Conservation (phyloP, 2,797 vertebrate species). For the Enteromius viviparus region DNA sequence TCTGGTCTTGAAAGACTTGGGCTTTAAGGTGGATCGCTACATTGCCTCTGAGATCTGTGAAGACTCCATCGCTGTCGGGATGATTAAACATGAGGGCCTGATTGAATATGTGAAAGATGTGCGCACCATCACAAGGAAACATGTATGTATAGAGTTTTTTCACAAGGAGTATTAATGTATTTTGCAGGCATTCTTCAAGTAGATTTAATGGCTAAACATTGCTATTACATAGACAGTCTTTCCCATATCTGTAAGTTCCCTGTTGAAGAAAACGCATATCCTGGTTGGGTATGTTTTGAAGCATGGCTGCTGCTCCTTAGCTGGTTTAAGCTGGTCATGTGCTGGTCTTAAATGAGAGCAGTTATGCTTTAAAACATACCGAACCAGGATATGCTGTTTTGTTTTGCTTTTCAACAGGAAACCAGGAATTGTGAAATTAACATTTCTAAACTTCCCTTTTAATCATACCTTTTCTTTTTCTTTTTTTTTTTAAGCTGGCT, state of each 20-base stretch:
- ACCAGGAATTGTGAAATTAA: background rate
- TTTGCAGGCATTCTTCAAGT: background rate
- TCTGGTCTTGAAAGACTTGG: slow-evolving; percentile 89
- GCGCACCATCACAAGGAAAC: slow-evolving; percentile 88
- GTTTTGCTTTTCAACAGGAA: background rate
- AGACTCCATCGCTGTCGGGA: slow-evolving; percentile 86
- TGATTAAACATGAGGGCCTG: slow-evolving; percentile 86
- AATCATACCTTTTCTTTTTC: slow-evolving; percentile 26
- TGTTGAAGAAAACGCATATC: background rate
- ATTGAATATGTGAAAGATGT: slow-evolving; percentile 90
- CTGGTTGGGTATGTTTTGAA: background rate
- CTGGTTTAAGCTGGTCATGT: background rate
- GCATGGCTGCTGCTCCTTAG: background rate
- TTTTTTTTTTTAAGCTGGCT: slow-evolving; percentile 77
- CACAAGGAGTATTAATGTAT: background rate
- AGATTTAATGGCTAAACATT: background rate
- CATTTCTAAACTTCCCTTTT: background rate
- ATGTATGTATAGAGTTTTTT: slow-evolving; percentile 78
- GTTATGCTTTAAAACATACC: background rate
- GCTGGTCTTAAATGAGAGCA: background rate
- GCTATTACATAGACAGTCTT: background rate
- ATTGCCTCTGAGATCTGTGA: slow-evolving; percentile 92
- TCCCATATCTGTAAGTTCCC: background rate
- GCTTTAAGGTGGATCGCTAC: slow-evolving; percentile 90
- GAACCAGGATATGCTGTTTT: background rate